These are phyloP conservation scores for Lepidurus packardi DNA, from an alignment of 1,140 invertebrate species.

Conservation along the genomic window DNA sequence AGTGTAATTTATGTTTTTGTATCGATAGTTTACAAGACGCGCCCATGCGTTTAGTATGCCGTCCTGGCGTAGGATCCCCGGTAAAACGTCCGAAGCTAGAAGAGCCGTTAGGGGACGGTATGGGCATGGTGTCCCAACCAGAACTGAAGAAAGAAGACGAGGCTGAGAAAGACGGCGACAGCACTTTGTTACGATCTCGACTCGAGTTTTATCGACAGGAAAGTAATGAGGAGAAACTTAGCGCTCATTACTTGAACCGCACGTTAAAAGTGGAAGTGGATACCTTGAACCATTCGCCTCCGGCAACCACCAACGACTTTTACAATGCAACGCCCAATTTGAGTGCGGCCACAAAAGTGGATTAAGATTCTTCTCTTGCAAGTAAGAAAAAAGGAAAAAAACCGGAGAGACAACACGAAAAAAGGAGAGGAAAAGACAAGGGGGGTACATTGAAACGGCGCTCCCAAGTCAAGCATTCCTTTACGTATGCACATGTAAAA, in stretches of 20 bases:
- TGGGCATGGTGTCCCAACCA: neutral
- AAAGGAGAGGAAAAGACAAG: too few species aligned
- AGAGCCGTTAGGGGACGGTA: neutral
- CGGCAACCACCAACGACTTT: slow-evolving; percentile 13
- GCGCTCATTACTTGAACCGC: slow-evolving; percentile 18
- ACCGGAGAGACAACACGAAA: too few species aligned
- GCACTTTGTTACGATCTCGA: slow-evolving; percentile 18
- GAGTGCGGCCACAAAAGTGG: slow-evolving; percentile 6
- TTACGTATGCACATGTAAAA: neutral
- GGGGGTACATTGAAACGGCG: neutral
- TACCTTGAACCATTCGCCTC: slow-evolving; percentile 14
- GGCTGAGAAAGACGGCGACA: slow-evolving; percentile 8
- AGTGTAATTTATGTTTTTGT: too few species aligned
- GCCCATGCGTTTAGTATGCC: slow-evolving; percentile 9
- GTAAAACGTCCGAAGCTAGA: slow-evolving; percentile 7
- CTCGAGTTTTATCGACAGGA: slow-evolving; percentile 10
- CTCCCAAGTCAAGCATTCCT: slow-evolving; percentile 12
- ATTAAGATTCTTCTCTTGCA: neutral
- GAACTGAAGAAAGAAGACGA: slow-evolving; percentile 8
- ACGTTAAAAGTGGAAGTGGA: slow-evolving; percentile 21
- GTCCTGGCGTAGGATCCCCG: neutral
- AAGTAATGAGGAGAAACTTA: slow-evolving; percentile 19
- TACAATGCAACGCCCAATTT: slow-evolving; percentile 17
- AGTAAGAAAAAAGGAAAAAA: too few species aligned
- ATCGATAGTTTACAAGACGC: neutral